phyloP scores from a whole-genome alignment of 2,113 vertebrate genomes.

The Maccullochella peelii region DNA sequence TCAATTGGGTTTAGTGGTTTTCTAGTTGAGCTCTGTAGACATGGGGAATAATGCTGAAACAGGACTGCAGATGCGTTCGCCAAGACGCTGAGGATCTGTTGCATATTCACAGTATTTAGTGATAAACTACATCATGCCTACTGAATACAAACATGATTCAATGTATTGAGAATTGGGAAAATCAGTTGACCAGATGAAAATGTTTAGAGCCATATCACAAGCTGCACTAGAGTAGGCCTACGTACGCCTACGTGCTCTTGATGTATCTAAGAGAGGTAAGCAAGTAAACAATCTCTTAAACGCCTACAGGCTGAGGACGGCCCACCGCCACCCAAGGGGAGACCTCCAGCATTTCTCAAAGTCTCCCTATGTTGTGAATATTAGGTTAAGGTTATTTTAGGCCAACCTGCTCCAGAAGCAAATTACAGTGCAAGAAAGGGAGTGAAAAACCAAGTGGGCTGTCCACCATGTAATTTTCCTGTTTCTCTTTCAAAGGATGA shows the following conservation, averaged over 20 bases:
- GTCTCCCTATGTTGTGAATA: constrained; percentile 78
- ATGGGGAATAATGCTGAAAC: constrained; percentile 59
- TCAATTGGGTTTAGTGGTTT: constrained; percentile 78
- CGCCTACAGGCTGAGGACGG: constrained; percentile 54
- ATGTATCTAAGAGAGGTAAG: constrained; percentile 70
- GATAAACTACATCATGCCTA: constrained; percentile 35
- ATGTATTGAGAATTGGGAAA: constrained; percentile 20
- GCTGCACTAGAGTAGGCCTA: neutral
- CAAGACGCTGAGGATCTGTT: constrained; percentile 35
- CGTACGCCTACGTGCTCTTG: constrained; percentile 25
- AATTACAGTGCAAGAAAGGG: constrained; percentile 83
- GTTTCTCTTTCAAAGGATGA: constrained; percentile 85
- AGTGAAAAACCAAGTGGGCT: constrained; percentile 72
- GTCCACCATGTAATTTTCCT: constrained; percentile 83
- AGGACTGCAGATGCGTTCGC: constrained; percentile 37
- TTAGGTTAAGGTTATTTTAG: constrained; percentile 87
- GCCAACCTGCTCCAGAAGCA: constrained; percentile 77
- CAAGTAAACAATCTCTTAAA: constrained; percentile 73
- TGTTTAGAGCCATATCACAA: constrained; percentile 20
- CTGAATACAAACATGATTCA: constrained; percentile 23
- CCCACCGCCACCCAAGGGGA: constrained; percentile 83
- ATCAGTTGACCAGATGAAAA: neutral
- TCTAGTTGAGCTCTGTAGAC: constrained; percentile 57
- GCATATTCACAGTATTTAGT: constrained; percentile 21
- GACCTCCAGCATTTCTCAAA: constrained; percentile 82